A percentile compares a stretch with the other conserved stretches of the same genome.
Evolutionary conservation across 37 sponge, comb jelly and placozoan species (phyloP).

Genomic region (Ephydatia muelleri): DNA sequence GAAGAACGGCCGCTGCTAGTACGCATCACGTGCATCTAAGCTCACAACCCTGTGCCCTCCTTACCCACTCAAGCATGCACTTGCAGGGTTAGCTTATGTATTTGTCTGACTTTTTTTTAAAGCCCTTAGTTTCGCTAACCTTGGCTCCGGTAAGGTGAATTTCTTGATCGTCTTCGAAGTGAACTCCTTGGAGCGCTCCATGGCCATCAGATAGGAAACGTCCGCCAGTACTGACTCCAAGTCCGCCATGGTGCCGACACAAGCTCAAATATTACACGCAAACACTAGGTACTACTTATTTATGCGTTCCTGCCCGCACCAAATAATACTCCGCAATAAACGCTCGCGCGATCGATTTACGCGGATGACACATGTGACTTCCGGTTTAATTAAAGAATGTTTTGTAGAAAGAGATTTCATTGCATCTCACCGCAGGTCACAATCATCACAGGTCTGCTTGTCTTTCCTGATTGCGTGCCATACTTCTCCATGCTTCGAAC

Average conservation of each 20-base stretch:
- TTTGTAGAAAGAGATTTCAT: constrained; percentile 8
- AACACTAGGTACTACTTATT: too few relatives aligned
- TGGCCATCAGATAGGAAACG: constrained; percentile 99
- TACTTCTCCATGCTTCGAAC: constrained; percentile 87
- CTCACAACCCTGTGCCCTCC: not conserved
- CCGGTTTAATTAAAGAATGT: not conserved
- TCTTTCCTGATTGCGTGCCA: constrained; percentile 92
- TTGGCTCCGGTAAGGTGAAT: constrained; percentile 84
- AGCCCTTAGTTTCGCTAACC: constrained; percentile 25
- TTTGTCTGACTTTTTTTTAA: not conserved
- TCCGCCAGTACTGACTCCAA: constrained; percentile 96
- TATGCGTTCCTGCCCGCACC: too few relatives aligned
- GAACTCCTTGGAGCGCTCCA: constrained; percentile 84
- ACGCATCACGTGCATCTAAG: not conserved
- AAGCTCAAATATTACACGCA: too few relatives aligned
- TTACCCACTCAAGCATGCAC: not conserved
- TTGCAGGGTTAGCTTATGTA: not conserved
- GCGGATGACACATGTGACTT: not conserved
- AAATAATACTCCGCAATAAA: not conserved
- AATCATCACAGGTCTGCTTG: constrained; percentile 81
- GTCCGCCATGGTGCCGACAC: constrained; percentile 77
- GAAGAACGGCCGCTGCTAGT: not conserved
- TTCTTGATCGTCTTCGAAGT: constrained; percentile 69
- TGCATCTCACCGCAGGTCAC: constrained; percentile 88
- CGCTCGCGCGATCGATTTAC: not conserved